Evolutionary conservation across 2,888 invertebrate genomes (phyloP).

Genomic region (Eucera pruinosa): DNA sequence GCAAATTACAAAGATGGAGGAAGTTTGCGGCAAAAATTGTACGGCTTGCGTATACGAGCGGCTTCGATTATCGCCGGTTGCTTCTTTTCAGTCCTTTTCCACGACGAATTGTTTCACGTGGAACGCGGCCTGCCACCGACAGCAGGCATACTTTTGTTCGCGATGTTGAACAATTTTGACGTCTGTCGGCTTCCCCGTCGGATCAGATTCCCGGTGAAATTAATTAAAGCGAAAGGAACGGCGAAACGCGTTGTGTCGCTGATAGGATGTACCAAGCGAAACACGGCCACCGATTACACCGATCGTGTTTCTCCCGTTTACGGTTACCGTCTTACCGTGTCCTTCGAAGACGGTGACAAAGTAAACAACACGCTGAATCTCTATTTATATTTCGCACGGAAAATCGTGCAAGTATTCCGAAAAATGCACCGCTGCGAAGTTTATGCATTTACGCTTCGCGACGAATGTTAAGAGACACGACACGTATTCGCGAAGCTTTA

Average conservation of each 20-base stretch:
- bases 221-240: slow-evolving; percentile 46
- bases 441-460: too few species aligned
- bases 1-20: neutral
- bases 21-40: neutral
- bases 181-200: slow-evolving; percentile 27
- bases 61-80: slow-evolving; percentile 37
- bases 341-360: too few species aligned
- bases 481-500: too few species aligned
- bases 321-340: too few species aligned
- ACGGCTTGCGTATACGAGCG: neutral
- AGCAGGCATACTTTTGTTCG: slow-evolving; percentile 34
- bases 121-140: slow-evolving; percentile 42
- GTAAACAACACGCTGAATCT: too few species aligned
- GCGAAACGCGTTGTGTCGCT: slow-evolving; percentile 11
- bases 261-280: slow-evolving; percentile 11
- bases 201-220: slow-evolving; percentile 44
- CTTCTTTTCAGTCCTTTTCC: slow-evolving; percentile 23
- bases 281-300: too few species aligned
- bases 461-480: too few species aligned
- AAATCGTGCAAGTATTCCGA: too few species aligned
- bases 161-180: slow-evolving; percentile 49
- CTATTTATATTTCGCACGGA: too few species aligned
- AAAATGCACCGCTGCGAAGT: too few species aligned
- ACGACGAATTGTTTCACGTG: slow-evolving; percentile 40
- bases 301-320: too few species aligned